These are phyloP conservation scores for Drosophila paucipuncta DNA, from an alignment of 2,888 invertebrate genomes.

Conservation along the genomic window DNA sequence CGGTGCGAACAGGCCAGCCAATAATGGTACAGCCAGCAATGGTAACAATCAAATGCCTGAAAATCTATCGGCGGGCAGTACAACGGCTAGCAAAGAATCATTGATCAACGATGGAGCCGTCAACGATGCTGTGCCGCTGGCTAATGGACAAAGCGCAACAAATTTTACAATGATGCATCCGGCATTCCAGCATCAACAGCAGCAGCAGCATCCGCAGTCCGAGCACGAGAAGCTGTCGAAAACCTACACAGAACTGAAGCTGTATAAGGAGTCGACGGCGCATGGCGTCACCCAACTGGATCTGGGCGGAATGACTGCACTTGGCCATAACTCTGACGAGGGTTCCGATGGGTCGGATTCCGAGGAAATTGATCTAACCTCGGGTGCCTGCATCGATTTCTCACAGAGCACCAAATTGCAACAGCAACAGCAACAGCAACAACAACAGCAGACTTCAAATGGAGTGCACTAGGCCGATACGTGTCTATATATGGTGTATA, in stretches of 20 bases:
- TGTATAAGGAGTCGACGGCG: constrained; percentile 81
- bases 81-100: constrained; percentile 54
- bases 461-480: constrained; percentile 45
- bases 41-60: constrained; percentile 76
- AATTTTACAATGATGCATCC: constrained; percentile 85
- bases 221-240: constrained; percentile 74
- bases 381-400: constrained; percentile 85
- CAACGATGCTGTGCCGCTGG: constrained; percentile 32
- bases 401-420: constrained; percentile 83
- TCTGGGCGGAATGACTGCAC: constrained; percentile 70
- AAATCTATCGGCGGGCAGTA: constrained; percentile 75
- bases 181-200: constrained; percentile 82
- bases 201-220: constrained; percentile 68
- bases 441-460: constrained; percentile 47
- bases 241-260: constrained; percentile 85
- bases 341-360: constrained; percentile 85
- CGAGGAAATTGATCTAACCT: constrained; percentile 85
- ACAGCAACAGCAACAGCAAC: constrained; percentile 47
- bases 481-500: constrained; percentile 14
- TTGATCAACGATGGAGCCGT: constrained; percentile 43
- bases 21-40: constrained; percentile 38
- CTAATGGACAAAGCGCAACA: constrained; percentile 49
- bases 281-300: constrained; percentile 61
- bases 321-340: constrained; percentile 81
- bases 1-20: constrained; percentile 42